Evolutionary conservation across 2,888 invertebrate species (phyloP).

Genomic region (Caenorhabditis wallacei): DNA sequence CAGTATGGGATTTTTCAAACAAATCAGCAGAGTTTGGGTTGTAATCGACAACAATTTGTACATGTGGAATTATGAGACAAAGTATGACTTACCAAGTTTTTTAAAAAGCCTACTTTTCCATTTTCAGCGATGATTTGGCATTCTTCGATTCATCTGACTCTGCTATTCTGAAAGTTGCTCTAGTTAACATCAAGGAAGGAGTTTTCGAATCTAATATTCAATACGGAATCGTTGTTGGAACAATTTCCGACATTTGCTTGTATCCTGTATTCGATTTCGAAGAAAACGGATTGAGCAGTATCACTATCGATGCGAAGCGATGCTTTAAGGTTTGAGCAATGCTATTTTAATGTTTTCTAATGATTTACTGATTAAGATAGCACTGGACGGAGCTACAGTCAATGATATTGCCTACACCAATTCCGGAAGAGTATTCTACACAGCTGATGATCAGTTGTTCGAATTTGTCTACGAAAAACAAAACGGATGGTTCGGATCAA

Average conservation of each 20-base stretch:
- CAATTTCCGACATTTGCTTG: constrained; percentile 95
- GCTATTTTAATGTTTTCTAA: constrained; percentile 81
- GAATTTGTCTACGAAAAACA: constrained; percentile 91
- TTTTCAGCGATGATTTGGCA: constrained; percentile 91
- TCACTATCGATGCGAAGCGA: constrained; percentile 68
- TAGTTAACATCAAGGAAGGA: constrained; percentile 90
- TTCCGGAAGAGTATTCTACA: constrained; percentile 94
- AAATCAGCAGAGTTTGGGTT: constrained; percentile 96
- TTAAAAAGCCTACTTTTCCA: background rate
- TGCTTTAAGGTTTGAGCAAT: constrained; percentile 88
- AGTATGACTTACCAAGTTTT: constrained; percentile 84
- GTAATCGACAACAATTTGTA: constrained; percentile 98
- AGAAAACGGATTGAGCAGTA: constrained; percentile 34
- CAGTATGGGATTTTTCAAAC: constrained; percentile 97
- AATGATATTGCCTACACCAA: constrained; percentile 88
- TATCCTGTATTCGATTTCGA: constrained; percentile 87
- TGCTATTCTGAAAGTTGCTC: constrained; percentile 93
- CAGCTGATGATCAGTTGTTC: constrained; percentile 95
- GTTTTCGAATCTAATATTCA: constrained; percentile 88
- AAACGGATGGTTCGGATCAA: constrained; percentile 74
- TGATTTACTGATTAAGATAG: constrained; percentile 64
- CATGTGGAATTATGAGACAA: constrained; percentile 97
- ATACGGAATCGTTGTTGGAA: constrained; percentile 93
- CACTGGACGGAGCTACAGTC: constrained; percentile 78
- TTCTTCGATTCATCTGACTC: constrained; percentile 97